These are phyloP conservation scores for Neoaliturus tenellus DNA, from an alignment of 2,888 invertebrate genomes.

Conservation along the genomic window DNA sequence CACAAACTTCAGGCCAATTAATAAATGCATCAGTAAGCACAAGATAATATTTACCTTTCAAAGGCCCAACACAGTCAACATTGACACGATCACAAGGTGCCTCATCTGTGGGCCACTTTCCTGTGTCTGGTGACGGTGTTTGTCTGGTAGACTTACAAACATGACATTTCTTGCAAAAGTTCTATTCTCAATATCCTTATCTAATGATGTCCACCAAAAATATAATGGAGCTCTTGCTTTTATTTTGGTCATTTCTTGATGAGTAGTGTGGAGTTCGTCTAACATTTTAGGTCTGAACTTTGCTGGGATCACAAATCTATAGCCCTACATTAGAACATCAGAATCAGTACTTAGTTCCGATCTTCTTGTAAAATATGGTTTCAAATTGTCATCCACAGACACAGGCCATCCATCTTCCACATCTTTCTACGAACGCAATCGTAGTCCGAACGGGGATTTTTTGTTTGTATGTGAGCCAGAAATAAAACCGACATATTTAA, in stretches of 20 bases:
- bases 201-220: constrained; percentile 41
- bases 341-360: constrained; percentile 4
- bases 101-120: constrained; percentile 14
- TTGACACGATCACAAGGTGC: constrained; percentile 25
- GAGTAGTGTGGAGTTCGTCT: constrained; percentile 41
- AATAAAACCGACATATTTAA: no score
- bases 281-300: constrained; percentile 25
- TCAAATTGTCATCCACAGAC: background rate
- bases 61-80: background rate
- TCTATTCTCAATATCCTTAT: constrained; percentile 20
- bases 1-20: constrained; percentile 42
- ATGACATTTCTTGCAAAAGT: constrained; percentile 17
- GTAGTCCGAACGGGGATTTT: no score
- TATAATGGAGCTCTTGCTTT: constrained; percentile 36
- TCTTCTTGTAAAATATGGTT: constrained; percentile 37
- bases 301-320: constrained; percentile 23
- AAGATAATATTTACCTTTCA: no score
- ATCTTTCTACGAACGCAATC: no score
- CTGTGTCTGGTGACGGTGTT: background rate
- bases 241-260: no score
- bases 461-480: no score
- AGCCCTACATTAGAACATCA: constrained; percentile 28
- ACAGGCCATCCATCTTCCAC: background rate
- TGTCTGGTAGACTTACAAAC: background rate
- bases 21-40: constrained; percentile 26